Percentiles rank a stretch among this genome's conserved stretches.
Evolutionary conservation across 1,140 invertebrate species (phyloP).

Genomic region (Sipha flava): DNA sequence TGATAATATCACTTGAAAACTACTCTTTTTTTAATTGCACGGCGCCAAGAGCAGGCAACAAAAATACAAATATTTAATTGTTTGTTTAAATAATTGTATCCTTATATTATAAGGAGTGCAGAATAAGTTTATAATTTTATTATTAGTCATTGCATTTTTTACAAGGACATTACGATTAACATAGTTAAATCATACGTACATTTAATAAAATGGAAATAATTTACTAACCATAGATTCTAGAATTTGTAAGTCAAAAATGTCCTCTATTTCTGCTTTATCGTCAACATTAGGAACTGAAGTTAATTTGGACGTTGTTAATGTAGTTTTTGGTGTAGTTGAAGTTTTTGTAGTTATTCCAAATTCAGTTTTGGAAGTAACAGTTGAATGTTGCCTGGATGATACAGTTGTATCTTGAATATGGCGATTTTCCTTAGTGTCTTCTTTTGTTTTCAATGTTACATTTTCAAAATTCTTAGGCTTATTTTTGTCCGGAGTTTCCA

Average conservation of each 20-base stretch:
- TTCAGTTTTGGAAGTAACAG: background rate
- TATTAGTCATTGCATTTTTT: too few species aligned
- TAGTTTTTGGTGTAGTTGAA: background rate
- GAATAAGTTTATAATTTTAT: too few species aligned
- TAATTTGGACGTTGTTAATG: background rate
- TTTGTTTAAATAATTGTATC: too few species aligned
- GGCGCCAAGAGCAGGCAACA: too few species aligned
- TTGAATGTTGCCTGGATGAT: background rate
- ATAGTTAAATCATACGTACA: too few species aligned
- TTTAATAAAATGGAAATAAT: too few species aligned
- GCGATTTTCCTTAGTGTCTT: background rate
- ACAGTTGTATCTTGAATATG: background rate
- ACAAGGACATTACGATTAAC: too few species aligned
- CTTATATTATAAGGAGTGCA: too few species aligned
- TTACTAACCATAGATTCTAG: constrained; percentile 57
- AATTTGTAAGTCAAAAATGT: constrained; percentile 58
- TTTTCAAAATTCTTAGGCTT: background rate
- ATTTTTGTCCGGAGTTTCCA: background rate
- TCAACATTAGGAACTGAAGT: constrained; percentile 35
- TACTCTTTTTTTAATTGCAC: too few species aligned
- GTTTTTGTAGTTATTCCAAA: background rate
- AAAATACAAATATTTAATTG: too few species aligned
- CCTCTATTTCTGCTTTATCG: constrained; percentile 52
- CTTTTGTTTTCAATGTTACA: background rate
- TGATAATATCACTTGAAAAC: too few species aligned